Base-by-base conservation (phyloP, 2,888 invertebrate genomes). In the Amblyjoppa proteus region DNA sequence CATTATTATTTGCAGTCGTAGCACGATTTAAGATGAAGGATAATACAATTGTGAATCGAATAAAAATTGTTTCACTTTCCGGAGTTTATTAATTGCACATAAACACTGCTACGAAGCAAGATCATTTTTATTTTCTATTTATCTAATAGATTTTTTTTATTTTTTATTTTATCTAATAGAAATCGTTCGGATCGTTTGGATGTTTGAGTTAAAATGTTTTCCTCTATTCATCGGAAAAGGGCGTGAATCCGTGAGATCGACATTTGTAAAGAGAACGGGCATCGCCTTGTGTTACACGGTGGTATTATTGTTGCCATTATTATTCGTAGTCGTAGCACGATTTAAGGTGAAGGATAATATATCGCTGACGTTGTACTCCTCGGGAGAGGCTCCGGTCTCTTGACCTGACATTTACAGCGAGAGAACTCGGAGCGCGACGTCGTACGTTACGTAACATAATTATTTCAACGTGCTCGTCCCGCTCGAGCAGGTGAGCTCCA, bases 381-480 rank as follows among this genome's bases (percentile, higher is more conserved):
- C 20, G 58, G 20, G 68, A 41, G 41, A 53, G 20, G 38, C 69
- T 88, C 90, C 91, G 89, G 89, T 92, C 91, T 91, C 91, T 90
- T 89, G 91, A 90, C 88, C 90, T 90, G 90, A 89, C 90, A 91
- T 91, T 91, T 91, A 87, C 77, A 4, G 25, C 38, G 38, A 28
- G 69, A 49, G 76, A 45, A 45, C 49, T 34, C 51, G 41, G 31
- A 69, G 70, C 53, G 58, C 68, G 68, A 80, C 64, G 83, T 51
- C 49, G 74, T 53, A 11, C 11, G 41, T 80, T 84, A 71, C 80
- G 75, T 84, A 81, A 84, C 51, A 49, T 70, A 70, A 84, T 75
- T 71, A 70, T 69, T 76, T 53, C 58, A 79, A 70, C 71, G 79
- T 71, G 70, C 49, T 66, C 70, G 66, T 81, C 80, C 58, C 73